phyloP scores from a whole-genome alignment of 1,140 invertebrate species.

The Orussus abietinus region DNA sequence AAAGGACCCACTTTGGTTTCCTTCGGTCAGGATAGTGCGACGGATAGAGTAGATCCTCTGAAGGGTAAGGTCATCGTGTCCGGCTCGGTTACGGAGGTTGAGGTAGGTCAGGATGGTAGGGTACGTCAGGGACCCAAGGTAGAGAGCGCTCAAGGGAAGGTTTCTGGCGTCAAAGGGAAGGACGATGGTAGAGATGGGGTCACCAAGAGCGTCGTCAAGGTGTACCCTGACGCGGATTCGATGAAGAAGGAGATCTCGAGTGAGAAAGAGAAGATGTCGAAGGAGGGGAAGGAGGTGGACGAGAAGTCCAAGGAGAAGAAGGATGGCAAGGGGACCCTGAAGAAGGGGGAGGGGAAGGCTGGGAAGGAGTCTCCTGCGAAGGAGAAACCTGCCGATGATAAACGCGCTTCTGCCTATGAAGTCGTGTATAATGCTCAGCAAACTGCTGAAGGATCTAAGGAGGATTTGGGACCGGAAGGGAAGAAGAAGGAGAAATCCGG shows the following conservation, averaged over 20 bases:
- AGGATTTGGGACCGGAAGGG: slow-evolving; percentile 33
- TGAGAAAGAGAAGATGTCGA: slow-evolving; percentile 34
- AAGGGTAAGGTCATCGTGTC: slow-evolving; percentile 7
- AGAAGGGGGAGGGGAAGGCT: not conserved
- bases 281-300: slow-evolving; percentile 40
- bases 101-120: slow-evolving; percentile 4
- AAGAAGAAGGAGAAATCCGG: slow-evolving; percentile 46
- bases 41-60: slow-evolving; percentile 1
- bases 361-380: not conserved
- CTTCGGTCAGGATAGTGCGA: not conserved
- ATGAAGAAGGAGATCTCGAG: slow-evolving; percentile 21
- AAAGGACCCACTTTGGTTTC: too few species aligned
- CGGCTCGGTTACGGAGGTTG: slow-evolving; percentile 2
- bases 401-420: slow-evolving; percentile 29
- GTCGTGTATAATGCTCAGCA: slow-evolving; percentile 32
- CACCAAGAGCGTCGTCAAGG: slow-evolving; percentile 18
- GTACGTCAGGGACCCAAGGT: too few species aligned
- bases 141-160: too few species aligned
- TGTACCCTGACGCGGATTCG: slow-evolving; percentile 16
- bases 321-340: slow-evolving; percentile 11
- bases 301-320: slow-evolving; percentile 23
- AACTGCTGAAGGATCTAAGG: slow-evolving; percentile 21
- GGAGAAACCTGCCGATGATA: slow-evolving; percentile 1
- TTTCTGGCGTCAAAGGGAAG: too few species aligned
- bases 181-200: slow-evolving; percentile 14